Percentiles rank a stretch among this genome's conserved stretches.
These are phyloP conservation scores for Sternotherus odoratus DNA, from an alignment of 2,797 vertebrate genomes.

Conservation along the genomic window DNA sequence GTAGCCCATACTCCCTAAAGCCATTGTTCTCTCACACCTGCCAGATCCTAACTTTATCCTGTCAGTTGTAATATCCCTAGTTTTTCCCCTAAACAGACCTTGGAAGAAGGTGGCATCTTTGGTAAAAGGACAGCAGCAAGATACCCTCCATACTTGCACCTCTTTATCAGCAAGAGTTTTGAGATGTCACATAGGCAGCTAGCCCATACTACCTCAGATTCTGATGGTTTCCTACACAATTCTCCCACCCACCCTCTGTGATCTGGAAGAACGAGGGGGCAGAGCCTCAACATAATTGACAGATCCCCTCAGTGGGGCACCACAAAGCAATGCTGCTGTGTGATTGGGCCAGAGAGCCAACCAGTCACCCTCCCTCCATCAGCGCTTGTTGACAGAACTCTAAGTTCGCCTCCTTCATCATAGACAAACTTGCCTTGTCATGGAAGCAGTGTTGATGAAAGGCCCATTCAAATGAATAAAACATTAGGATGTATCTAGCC, in stretches of 20 bases:
- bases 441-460: conserved; percentile 37
- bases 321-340: background rate
- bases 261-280: background rate
- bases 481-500: conserved; percentile 27
- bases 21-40: background rate
- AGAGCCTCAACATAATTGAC: background rate
- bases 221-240: conserved; percentile 13
- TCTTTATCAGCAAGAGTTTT: conserved; percentile 19
- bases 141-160: background rate
- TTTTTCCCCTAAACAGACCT: background rate
- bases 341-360: background rate
- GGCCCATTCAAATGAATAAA: conserved; percentile 47
- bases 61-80: background rate
- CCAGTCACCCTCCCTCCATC: conserved; percentile 18
- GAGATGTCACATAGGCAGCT: background rate
- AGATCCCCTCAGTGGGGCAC: background rate
- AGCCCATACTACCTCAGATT: background rate
- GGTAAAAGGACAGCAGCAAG: background rate
- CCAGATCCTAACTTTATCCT: background rate
- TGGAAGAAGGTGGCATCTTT: background rate
- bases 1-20: fast-evolving
- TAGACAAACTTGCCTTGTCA: conserved; percentile 60
- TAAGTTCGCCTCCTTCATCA: conserved; percentile 15
- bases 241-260: conserved; percentile 31
- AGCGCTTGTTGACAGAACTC: conserved; percentile 30